phyloP scores from a whole-genome alignment of 2,888 invertebrate species.

The Calliopum simillimum region DNA sequence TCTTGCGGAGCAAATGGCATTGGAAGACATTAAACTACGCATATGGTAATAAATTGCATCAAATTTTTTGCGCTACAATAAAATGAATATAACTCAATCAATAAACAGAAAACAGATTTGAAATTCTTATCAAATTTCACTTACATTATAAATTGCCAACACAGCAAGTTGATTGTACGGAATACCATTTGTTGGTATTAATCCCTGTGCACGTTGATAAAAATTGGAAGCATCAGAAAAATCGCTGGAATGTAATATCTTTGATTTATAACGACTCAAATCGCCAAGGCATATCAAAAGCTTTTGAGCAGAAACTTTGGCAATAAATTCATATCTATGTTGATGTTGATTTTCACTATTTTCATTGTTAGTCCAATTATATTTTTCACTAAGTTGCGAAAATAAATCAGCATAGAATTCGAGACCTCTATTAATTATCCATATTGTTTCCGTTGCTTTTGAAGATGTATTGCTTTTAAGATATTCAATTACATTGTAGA shows the following conservation, averaged over 20 bases:
- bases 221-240: slow-evolving; percentile 77
- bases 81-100: slow-evolving; percentile 9
- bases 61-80: slow-evolving; percentile 83
- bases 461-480: slow-evolving; percentile 73
- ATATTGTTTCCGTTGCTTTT: background rate
- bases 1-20: slow-evolving; percentile 91
- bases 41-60: slow-evolving; percentile 98
- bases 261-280: slow-evolving; percentile 89
- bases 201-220: slow-evolving; percentile 93
- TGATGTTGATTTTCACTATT: slow-evolving; percentile 59
- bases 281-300: slow-evolving; percentile 92
- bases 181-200: slow-evolving; percentile 94
- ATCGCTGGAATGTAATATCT: slow-evolving; percentile 63
- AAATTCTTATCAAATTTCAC: slow-evolving; percentile 25
- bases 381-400: slow-evolving; percentile 78
- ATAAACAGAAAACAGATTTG: slow-evolving; percentile 11
- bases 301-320: slow-evolving; percentile 88
- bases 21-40: slow-evolving; percentile 93
- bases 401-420: slow-evolving; percentile 82
- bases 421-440: slow-evolving; percentile 74
- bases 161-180: slow-evolving; percentile 96
- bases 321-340: slow-evolving; percentile 75
- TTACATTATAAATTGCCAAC: slow-evolving; percentile 76
- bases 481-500: slow-evolving; percentile 88
- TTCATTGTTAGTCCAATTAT: slow-evolving; percentile 68